Percentiles rank a stretch among this genome's conserved stretches.
These are phyloP conservation scores for Parazoanthus swiftii DNA, from an alignment of 92 coral and sea anemone genomes.

Conservation along the genomic window DNA sequence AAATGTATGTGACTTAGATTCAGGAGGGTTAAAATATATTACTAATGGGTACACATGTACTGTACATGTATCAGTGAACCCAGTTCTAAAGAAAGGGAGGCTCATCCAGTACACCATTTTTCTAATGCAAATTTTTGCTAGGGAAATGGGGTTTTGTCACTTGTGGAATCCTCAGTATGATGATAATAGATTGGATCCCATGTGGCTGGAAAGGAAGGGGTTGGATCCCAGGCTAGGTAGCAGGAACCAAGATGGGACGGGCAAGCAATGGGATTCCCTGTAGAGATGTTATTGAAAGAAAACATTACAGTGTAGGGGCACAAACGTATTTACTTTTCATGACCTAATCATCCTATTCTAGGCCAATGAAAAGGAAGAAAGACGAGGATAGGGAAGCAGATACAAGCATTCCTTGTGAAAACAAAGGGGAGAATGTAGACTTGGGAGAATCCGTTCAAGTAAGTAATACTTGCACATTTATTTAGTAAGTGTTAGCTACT, in stretches of 20 bases:
- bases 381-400: conserved; percentile 39
- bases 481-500: not conserved
- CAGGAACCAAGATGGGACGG: too few relatives aligned
- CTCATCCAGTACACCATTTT: too few relatives aligned
- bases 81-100: too few relatives aligned
- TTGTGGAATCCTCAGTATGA: too few relatives aligned
- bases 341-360: not conserved
- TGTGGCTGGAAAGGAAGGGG: too few relatives aligned
- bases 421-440: not conserved
- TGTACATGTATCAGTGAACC: too few relatives aligned
- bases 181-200: too few relatives aligned
- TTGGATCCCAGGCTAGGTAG: too few relatives aligned
- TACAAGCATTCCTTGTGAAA: not conserved
- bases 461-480: not conserved
- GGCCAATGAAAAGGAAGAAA: conserved; percentile 54
- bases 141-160: too few relatives aligned
- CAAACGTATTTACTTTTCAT: not conserved
- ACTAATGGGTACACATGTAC: too few relatives aligned
- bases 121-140: too few relatives aligned
- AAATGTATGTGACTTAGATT: conserved; percentile 54
- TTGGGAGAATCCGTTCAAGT: not conserved
- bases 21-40: not conserved
- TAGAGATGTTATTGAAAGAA: not conserved
- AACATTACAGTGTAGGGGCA: not conserved
- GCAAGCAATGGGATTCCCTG: too few relatives aligned